Base-by-base conservation (phyloP, 2,797 vertebrate genomes). In the Botia almorhae region DNA sequence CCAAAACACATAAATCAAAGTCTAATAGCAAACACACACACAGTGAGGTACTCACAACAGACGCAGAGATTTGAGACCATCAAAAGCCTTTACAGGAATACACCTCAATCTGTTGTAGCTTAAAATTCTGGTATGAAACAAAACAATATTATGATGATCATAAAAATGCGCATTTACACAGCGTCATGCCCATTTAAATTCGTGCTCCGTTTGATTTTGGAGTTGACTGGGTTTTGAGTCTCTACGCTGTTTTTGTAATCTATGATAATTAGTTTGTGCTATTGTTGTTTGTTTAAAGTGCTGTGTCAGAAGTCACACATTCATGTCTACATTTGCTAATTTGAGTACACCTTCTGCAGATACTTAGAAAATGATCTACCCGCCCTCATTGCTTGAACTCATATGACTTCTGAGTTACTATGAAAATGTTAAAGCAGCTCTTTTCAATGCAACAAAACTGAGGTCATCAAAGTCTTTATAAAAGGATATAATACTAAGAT, bases 91-190 rank as follows among this genome's bases (percentile, higher is more conserved):
- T 67, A 94, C 91, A 26, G 98, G 98, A 74, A 99, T 96, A 90
- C 98, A 99, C 71, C 96, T 93, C 80, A 99, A 91, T 13, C 96
- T 96, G 89, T 99, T 99, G 90, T 99, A 99, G 92, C 98, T 99
- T 85, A 99, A 94, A 90, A 99, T 99, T 94, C 98, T 99, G 90
- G 84, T 48, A 70, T 17, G 14, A 83, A 46, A 81, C 12, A 83
- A 71, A 81, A 69, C 43, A 68, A 86, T 46, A 76, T 76, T 68
- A 76, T 0, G 82, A 58, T 33, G 77, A 48, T 81, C 46, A 53
- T 50, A 68, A 53, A 46, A 21, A 46, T 69, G 83, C 10, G 26
- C 39, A 74, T 73, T 16, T 29, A 77, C 21, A 36, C 17, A 53
- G 13, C 7, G 23, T 63, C 43, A 23, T 21, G 13, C 14, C 13